These are phyloP conservation scores for Pachypanchax playfairii DNA, from an alignment of 2,113 vertebrate species.

Conservation along the genomic window DNA sequence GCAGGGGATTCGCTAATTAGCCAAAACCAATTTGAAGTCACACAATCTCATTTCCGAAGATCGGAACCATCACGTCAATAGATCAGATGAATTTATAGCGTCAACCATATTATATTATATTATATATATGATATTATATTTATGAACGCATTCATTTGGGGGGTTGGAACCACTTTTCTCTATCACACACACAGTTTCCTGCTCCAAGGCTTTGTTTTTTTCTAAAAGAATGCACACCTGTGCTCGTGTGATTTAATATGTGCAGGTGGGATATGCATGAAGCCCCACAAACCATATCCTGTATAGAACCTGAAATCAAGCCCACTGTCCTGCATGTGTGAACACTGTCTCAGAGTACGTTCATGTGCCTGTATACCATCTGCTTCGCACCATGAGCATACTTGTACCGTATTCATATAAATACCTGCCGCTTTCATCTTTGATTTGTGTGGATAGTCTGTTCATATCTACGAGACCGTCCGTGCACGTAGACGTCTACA, in stretches of 20 bases:
- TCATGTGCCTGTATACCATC: constrained; percentile 5
- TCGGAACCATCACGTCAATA: no score
- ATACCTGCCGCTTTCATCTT: constrained; percentile 12
- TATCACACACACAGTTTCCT: constrained; percentile 1
- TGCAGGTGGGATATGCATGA: constrained; percentile 69
- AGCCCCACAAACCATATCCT: constrained; percentile 7
- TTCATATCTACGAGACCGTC: constrained; percentile 8
- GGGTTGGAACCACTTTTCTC: background rate
- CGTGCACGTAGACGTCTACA: constrained; percentile 30
- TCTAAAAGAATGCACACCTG: constrained; percentile 75
- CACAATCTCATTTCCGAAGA: no score
- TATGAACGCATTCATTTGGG: background rate
- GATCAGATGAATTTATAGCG: no score
- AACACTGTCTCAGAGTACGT: constrained; percentile 32
- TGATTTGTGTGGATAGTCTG: background rate
- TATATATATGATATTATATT: no score
- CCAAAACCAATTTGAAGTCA: no score
- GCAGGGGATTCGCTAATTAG: no score
- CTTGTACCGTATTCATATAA: constrained; percentile 27
- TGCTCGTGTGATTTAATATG: constrained; percentile 63
- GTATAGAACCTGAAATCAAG: constrained; percentile 13
- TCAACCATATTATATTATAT: no score
- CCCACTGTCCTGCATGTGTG: background rate
- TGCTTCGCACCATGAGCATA: constrained; percentile 10
- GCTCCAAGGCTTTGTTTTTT: constrained; percentile 31